Percentiles rank a stretch among this genome's conserved stretches.
Evolutionary conservation across 2,113 vertebrate species (phyloP).

Genomic region (Gopherus flavomarginatus): DNA sequence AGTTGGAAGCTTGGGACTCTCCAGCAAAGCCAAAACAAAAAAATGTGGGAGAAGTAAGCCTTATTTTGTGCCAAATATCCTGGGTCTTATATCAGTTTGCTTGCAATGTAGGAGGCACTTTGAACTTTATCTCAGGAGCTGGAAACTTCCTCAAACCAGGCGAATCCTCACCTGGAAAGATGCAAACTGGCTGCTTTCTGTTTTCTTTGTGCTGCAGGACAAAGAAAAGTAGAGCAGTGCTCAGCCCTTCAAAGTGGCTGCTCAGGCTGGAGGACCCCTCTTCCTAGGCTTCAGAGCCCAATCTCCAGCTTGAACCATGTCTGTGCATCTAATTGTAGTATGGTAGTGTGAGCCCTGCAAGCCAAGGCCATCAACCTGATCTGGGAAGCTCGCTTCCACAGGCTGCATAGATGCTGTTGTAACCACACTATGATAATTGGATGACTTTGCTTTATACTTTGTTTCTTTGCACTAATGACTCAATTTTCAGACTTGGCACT

Average conservation of each 20-base stretch:
- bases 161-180: background rate
- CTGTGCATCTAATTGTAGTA: too few relatives aligned
- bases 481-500: background rate
- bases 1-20: background rate
- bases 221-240: background rate
- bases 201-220: background rate
- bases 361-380: too few relatives aligned
- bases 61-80: background rate
- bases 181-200: background rate
- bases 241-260: background rate
- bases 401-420: background rate
- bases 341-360: too few relatives aligned
- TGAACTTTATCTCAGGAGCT: background rate
- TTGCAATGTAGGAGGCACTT: background rate
- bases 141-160: background rate
- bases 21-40: background rate
- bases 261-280: too few relatives aligned
- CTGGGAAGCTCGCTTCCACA: too few relatives aligned
- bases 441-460: background rate
- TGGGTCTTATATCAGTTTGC: background rate
- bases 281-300: too few relatives aligned
- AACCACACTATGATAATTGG: background rate
- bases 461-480: background rate
- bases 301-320: too few relatives aligned
- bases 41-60: background rate